These are phyloP conservation scores for Heliconius erato DNA, from an alignment of 2,888 invertebrate species.

Conservation along the genomic window DNA sequence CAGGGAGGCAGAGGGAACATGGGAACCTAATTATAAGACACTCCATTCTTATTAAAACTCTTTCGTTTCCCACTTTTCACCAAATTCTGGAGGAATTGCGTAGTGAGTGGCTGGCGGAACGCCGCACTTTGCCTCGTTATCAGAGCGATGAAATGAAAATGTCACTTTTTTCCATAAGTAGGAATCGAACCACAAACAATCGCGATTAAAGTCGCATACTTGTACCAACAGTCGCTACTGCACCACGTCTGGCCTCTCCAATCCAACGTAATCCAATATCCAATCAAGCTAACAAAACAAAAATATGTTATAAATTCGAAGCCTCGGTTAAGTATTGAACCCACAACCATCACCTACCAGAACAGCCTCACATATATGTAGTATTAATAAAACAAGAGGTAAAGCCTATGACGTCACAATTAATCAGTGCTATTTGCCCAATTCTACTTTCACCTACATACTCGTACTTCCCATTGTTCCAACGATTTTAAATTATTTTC, in stretches of 20 bases:
- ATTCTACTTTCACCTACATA: not conserved
- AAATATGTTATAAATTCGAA: no score
- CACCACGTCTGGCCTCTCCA: no score
- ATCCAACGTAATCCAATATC: no score
- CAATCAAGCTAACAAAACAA: no score
- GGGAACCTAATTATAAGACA: no score
- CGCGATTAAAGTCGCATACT: not conserved
- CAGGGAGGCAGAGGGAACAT: not conserved
- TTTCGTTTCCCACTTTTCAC: no score
- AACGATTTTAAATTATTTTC: constrained; percentile 2
- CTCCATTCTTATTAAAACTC: no score
- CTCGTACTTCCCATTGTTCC: not conserved
- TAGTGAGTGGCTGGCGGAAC: not conserved
- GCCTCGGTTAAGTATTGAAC: no score
- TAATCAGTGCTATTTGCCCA: not conserved
- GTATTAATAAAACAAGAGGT: not conserved
- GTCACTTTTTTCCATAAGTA: not conserved
- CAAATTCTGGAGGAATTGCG: no score
- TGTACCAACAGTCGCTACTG: no score
- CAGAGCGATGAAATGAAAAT: not conserved
- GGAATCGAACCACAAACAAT: not conserved
- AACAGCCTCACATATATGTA: not conserved
- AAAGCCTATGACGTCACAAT: not conserved
- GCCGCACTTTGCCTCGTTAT: not conserved
- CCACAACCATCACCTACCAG: no score